Base-by-base conservation (phyloP, 92 coral and sea anemone genomes). In the Phymanthus crucifer region DNA sequence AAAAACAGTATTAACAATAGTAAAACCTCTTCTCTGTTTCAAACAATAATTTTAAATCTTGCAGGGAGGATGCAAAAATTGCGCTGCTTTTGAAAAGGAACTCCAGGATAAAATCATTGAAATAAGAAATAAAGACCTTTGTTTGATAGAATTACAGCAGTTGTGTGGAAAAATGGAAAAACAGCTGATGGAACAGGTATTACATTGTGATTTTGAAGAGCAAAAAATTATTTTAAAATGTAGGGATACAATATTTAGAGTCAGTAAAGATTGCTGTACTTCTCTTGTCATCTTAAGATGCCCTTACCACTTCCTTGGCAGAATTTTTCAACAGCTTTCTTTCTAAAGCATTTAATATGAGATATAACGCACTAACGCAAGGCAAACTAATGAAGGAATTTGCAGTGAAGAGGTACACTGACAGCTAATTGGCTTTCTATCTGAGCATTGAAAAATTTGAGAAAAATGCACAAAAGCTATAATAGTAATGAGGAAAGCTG, bases 121-220 rank as follows among this genome's bases (percentile, higher is more conserved):
- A 71, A 35, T 89, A 21, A 83, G 93, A 81, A 87, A 86, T 73
- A 94, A 85, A 38, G 96, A 95, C 37, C 78, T 86, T 34, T 86
- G 90, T 32, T 83, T 92, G 19, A 82, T 88, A 74, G 95, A 93
- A 69, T 71, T 95, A 78, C 92, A 93, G 67, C 98, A 89, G 71
- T 80, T 93, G 64, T 91, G 99, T 56, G 86, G 86, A 71, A 95
- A 95, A 85, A 95, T 95, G 99, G 98, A 94, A 56, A 91, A 83
- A 48, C 99, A 95, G 66, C 92, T 95, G 32, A 89, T 94, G 69
- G 91, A 91, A 70, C 97, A 93, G 92, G 99, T 95, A 66, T 33
- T 32, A 71, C 27, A 36, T 54, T n/a, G n/a, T n/a, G n/a, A n/a
- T n/a, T n/a, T n/a, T n/a, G n/a, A n/a, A n/a, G n/a, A n/a, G n/a